Base-by-base conservation (phyloP, 2,888 invertebrate species). In the Euphydryas editha region DNA sequence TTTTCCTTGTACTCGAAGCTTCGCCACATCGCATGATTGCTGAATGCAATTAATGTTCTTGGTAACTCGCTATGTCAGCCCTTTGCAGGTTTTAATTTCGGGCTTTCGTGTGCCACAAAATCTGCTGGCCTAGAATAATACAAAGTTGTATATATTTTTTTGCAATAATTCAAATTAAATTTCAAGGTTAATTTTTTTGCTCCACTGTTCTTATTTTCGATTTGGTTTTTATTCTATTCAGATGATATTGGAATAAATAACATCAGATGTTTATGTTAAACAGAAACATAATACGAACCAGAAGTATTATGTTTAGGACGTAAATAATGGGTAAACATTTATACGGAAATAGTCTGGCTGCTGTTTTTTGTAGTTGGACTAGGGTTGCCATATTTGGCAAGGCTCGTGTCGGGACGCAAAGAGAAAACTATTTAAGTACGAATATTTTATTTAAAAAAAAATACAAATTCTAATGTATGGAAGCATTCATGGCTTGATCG, bases 41-140 rank as follows among this genome's bases (percentile, higher is more conserved):
- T 54, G 78, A 80, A 76, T 81, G 86, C 84, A 85, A 86, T 86
- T 85, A 86, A 78, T 74, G 75, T 72, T 75, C 70, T 64, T 78
- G 76, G 78, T 83, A 83, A 81, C 82, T 78, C 62, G 58, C 71
- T 71, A 72, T 75, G 75, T 75, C 75, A 73, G 74, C 62, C 69
- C 54, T 62, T 67, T 70, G 70, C 54, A 36, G 54, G 49, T 51
- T 24, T 36, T 54, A 54, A 54, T 54, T n/a, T 54, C 17, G n/a
- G 51, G 24, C 54, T 17, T 54, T 54, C 54, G 54, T 54, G 54
- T 54, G 54, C 54, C 49, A 51, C 49, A 57, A 44, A 42, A 61
- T 58, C 21, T 36, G 30, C 51, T 36, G 30, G 58, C 51, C 51
- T 39, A 57, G 24, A 51, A n/a, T 24, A 51, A 24, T 51, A 8